Evolutionary conservation across 2,888 invertebrate species (phyloP).

Genomic region (Resseliella maxima): DNA sequence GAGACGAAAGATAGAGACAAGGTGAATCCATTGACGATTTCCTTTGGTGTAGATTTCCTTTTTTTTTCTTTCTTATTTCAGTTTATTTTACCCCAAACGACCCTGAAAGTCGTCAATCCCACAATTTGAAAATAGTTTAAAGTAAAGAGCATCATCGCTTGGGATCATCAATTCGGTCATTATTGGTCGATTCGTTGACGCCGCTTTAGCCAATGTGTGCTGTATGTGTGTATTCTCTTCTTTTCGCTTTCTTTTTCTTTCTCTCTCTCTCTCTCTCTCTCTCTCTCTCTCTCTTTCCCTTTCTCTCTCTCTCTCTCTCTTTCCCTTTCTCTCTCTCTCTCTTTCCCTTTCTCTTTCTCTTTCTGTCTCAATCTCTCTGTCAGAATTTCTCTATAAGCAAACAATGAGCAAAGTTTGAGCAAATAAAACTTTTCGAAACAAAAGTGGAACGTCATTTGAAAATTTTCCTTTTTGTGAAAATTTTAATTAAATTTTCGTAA

Average conservation of each 20-base stretch:
- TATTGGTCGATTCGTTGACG: background rate
- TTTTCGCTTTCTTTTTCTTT: no score
- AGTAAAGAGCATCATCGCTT: conserved; percentile 28
- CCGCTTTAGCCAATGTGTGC: background rate
- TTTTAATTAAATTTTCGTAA: conserved; percentile 44
- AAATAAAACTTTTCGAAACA: conserved; percentile 45
- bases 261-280: no score
- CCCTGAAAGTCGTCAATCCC: conserved; percentile 23
- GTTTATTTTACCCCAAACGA: background rate
- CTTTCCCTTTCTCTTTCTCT: background rate
- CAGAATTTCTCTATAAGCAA: no score
- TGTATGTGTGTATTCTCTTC: no score
- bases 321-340: background rate
- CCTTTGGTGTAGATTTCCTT: background rate
- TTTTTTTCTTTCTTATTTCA: background rate
- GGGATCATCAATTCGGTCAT: conserved; percentile 10
- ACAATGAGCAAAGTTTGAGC: conserved; percentile 49
- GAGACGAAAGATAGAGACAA: background rate
- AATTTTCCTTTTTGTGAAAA: conserved; percentile 32
- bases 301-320: no score
- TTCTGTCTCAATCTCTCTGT: background rate
- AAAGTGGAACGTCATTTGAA: conserved; percentile 44
- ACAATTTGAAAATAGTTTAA: background rate
- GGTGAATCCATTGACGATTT: background rate
- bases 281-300: no score